Base-by-base conservation (phyloP, 2,113 vertebrate genomes). In the Pygoscelis adeliae region DNA sequence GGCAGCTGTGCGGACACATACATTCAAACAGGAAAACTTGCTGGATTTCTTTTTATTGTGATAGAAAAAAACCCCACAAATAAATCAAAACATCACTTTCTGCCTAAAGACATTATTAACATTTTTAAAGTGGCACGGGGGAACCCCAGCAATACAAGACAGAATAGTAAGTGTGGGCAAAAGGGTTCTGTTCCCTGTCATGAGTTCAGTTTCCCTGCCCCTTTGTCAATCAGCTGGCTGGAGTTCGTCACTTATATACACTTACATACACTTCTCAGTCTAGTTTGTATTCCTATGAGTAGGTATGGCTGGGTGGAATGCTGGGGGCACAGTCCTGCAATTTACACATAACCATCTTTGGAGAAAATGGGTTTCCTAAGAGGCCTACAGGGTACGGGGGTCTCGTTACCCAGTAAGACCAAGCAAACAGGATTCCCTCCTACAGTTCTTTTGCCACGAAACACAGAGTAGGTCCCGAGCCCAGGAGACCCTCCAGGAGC, bases 31-130 rank as follows among this genome's bases (percentile, higher is more conserved):
- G 26, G 36, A 84, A 89, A 83, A 53, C 21, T 17, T 83, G 71
- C 74, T 95, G 82, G 80, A 97, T 72, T 94, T 97, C n/a, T 95
- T 94, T 98, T 98, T 98, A 98, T 98, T 98, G 97, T 84, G 95
- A 98, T 97, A 98, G 95, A 97, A 97, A 97, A 87, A 95, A 13
- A 3, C 16, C 89, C 14, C 89, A 97, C 95, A 87, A 87, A 90
- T 89, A 97, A 97, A 96, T 94, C 87, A 92, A 93, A 97, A 97
- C 91, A 97, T 92, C 96, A 96, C 94, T 94, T 97, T 91, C 77
- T 21, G 91, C 89, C 87, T 96, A 96, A 95, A 97, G 78, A 96
- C 49, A 25, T 95, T 96, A 96, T 94, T 91, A 97, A 95, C 94
- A 89, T 91, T 92, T 97, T 97, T 77, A 9, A 97, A 96, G 97